These are phyloP conservation scores for Hydroisotoma schaefferi DNA, from an alignment of 2,888 invertebrate genomes.

Conservation along the genomic window DNA sequence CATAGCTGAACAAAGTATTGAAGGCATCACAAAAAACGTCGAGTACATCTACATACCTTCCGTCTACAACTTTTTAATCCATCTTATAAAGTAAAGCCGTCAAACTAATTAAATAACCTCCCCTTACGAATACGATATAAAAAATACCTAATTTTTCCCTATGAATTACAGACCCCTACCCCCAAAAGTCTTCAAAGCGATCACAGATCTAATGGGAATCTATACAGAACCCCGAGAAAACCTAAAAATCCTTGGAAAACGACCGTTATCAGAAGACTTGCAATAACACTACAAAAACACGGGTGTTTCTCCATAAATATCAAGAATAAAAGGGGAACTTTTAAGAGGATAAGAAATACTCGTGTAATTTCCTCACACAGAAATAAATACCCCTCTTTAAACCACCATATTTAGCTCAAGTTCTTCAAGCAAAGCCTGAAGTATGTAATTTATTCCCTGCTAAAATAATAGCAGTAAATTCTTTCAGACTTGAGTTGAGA, in stretches of 20 bases:
- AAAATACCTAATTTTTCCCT: background rate
- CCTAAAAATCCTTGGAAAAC: background rate
- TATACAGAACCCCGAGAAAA: conserved; percentile 23
- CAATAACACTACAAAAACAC: too few relatives aligned
- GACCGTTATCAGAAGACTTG: too few relatives aligned
- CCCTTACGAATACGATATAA: background rate
- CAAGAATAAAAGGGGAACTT: too few relatives aligned
- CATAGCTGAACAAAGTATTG: conserved; percentile 61
- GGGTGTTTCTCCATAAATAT: too few relatives aligned
- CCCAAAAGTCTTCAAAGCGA: conserved; percentile 11
- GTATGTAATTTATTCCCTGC: too few relatives aligned
- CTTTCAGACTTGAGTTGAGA: too few relatives aligned
- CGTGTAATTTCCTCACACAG: too few relatives aligned
- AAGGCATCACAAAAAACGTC: conserved; percentile 62
- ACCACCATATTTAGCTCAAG: too few relatives aligned
- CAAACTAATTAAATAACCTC: background rate
- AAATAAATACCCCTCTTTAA: too few relatives aligned
- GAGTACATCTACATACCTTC: conserved; percentile 64
- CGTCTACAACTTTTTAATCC: conserved; percentile 52
- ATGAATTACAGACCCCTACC: conserved; percentile 17
- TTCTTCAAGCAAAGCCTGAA: too few relatives aligned
- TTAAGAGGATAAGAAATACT: too few relatives aligned
- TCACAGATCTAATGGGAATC: conserved; percentile 17
- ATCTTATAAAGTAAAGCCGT: conserved; percentile 17
- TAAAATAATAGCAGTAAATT: too few relatives aligned